Evolutionary conservation across 2,888 invertebrate species (phyloP), one percentile per base, ranked within the genome.

Genomic region (Drosophila stalkeri): DNA sequence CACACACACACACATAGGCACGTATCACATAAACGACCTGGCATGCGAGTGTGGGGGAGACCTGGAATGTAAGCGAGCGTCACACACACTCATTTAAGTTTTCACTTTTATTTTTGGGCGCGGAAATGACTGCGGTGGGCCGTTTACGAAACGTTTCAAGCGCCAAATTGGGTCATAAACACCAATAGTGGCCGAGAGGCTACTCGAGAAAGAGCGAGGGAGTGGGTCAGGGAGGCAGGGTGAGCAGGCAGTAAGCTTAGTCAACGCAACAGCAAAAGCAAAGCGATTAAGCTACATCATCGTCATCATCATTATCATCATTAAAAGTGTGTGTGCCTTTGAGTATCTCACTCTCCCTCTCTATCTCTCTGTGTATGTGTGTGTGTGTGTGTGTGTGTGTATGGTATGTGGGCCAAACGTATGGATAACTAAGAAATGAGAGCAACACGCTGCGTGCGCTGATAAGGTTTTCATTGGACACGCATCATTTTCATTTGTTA

Each of bases 41-140:
- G 16, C 16, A 6, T 39, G 12, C 33, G 33, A 2, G 31, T 51
- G 46, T 56, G 64, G 37, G 49, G 55, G 61, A 60, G 46, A 49
- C 54, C 23, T 49, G 55, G 57, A 57, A 64, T 39, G 52, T 56
- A 61, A 62, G 55, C 68, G 70, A 59, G 56, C 77, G 47, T 27
- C 27, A 66, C 80, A 59, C 43, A 72, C 46, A 68, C 46, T 37
- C 66, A 67, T 68, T 73, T 37, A 73, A 78, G 70, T 84, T 84
- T 84, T 89, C 82, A 89, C 88, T 84, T 89, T 88, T 83, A 73
- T 83, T 84, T 83, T 83, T 83, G 74, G 86, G 81, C 85, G 72
- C 87, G 83, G 83, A 84, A 84, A 89, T 84, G 77, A 57, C 59
- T 79, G 75, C 69, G 78, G 74, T 72, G 71, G 69, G 81, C 65